Evolutionary conservation across 2,888 invertebrate species (phyloP).

Genomic region (Protonemura montana): DNA sequence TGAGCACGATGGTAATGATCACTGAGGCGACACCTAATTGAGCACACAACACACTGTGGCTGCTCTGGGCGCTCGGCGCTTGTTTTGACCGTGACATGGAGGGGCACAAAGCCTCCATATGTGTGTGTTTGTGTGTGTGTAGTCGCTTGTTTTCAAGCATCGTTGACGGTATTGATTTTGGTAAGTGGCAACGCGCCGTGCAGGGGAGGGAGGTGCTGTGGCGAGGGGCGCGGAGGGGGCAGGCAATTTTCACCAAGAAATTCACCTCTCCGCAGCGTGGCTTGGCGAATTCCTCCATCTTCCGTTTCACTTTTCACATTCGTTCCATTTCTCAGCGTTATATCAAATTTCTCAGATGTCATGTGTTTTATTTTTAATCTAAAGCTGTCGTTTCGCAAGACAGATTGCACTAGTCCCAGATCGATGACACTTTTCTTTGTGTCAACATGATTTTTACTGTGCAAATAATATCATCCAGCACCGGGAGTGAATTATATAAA

Average conservation of each 20-base stretch:
- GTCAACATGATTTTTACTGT: background rate
- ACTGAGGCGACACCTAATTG: no score
- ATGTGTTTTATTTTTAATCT: no score
- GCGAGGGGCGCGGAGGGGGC: background rate
- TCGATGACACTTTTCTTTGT: background rate
- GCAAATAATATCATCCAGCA: background rate
- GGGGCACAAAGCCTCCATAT: constrained; percentile 47
- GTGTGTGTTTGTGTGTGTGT: no score
- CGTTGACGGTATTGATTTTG: constrained; percentile 67
- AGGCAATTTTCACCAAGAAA: constrained; percentile 30
- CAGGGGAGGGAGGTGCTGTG: constrained; percentile 8
- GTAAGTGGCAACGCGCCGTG: constrained; percentile 46
- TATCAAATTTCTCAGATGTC: no score
- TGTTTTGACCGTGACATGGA: constrained; percentile 42
- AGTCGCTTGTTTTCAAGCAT: constrained; percentile 71
- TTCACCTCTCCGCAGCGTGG: background rate
- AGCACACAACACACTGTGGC: no score
- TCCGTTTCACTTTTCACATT: background rate
- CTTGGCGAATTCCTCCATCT: background rate
- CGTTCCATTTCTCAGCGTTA: no score
- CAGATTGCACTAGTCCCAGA: no score
- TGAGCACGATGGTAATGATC: no score
- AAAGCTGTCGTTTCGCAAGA: no score
- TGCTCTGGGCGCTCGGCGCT: no score
- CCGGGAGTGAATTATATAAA: background rate